phyloP scores from a whole-genome alignment of 2,888 invertebrate species.

The Athalia cordata region DNA sequence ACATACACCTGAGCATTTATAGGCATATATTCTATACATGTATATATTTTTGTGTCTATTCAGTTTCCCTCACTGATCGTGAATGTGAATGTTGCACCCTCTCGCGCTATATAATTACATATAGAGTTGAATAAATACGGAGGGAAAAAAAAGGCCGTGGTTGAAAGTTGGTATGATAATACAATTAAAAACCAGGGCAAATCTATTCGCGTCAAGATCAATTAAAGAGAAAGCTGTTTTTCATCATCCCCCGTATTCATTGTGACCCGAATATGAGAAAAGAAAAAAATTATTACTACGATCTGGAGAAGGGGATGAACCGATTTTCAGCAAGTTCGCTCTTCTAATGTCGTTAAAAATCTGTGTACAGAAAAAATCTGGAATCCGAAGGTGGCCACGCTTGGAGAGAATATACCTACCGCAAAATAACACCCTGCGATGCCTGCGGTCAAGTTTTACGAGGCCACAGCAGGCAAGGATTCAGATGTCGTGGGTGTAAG shows the following conservation, averaged over 20 bases:
- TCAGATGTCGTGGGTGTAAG: constrained; percentile 93
- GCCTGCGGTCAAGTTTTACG: constrained; percentile 93
- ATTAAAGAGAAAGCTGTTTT: too few species aligned
- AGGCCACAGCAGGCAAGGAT: constrained; percentile 93
- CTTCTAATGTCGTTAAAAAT: not conserved
- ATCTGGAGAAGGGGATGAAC: not conserved
- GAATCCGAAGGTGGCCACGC: constrained; percentile 84
- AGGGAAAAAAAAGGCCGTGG: too few species aligned
- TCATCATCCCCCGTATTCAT: too few species aligned
- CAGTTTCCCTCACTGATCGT: not conserved
- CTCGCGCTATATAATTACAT: not conserved
- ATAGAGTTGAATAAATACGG: not conserved
- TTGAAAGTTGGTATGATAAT: too few species aligned
- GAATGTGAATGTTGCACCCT: constrained; percentile 39
- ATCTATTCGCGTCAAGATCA: too few species aligned
- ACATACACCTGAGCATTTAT: too few species aligned
- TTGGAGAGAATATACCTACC: constrained; percentile 95
- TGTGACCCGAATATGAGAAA: not conserved
- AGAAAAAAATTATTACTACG: not conserved
- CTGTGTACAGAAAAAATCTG: constrained; percentile 62
- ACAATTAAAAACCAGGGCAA: too few species aligned
- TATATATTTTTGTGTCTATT: not conserved
- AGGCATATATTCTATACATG: not conserved
- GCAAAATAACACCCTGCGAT: constrained; percentile 96
- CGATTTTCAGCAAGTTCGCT: not conserved